These are phyloP conservation scores for Ceyx melanurus DNA, from an alignment of 2,113 vertebrate genomes.

Conservation along the genomic window DNA sequence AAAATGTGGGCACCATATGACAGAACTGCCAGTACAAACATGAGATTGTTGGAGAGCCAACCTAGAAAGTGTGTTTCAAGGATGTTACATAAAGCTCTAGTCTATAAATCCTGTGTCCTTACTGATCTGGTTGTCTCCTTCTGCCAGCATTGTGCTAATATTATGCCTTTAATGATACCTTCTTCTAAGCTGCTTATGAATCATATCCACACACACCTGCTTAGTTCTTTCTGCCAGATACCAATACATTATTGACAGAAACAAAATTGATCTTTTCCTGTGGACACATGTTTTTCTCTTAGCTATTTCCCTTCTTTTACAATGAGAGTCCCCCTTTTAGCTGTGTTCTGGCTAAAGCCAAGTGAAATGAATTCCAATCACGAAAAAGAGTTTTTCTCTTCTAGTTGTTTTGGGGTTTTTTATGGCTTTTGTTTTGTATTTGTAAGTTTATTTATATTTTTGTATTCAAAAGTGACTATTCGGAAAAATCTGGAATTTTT, in stretches of 20 bases:
- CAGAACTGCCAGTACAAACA: neutral
- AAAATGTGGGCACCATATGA: conserved; percentile 16
- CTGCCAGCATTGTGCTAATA: neutral
- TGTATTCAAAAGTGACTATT: neutral
- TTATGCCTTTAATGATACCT: neutral
- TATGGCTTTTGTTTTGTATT: neutral
- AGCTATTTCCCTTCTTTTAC: neutral
- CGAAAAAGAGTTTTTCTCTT: neutral
- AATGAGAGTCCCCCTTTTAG: neutral
- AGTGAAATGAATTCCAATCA: neutral
- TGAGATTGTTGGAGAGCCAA: neutral
- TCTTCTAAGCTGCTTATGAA: neutral
- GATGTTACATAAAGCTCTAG: neutral
- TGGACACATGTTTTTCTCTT: neutral
- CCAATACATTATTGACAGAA: neutral
- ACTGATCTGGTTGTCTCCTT: neutral
- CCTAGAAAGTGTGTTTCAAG: neutral
- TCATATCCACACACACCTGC: neutral
- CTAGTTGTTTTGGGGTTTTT: neutral
- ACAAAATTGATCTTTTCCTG: neutral
- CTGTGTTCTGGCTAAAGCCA: neutral
- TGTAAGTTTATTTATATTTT: neutral
- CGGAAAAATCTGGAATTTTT: neutral
- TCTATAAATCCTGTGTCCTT: neutral
- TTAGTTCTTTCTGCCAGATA: neutral